A percentile compares a stretch with the other conserved stretches of the same genome.
These are phyloP conservation scores for Archocentrus centrarchus DNA, from an alignment of 2,113 vertebrate genomes.

Conservation along the genomic window DNA sequence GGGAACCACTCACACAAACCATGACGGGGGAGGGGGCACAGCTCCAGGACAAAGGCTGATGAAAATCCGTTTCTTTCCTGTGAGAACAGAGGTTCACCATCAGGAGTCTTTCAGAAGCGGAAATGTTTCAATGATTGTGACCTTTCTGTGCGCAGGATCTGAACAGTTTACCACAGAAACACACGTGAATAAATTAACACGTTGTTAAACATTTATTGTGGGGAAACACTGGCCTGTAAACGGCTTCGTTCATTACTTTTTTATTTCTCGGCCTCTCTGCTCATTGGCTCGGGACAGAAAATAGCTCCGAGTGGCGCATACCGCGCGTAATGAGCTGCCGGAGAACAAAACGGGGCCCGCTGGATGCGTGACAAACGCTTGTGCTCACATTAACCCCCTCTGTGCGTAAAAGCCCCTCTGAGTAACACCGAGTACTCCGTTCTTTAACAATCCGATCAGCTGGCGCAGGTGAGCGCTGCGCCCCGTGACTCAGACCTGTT, in stretches of 20 bases:
- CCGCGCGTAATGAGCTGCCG: constrained; percentile 33
- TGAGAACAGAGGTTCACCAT: not conserved
- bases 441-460: not conserved
- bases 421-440: not conserved
- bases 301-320: constrained; percentile 9
- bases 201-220: not conserved
- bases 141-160: not conserved
- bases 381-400: not conserved
- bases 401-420: not conserved
- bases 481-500: constrained; percentile 44
- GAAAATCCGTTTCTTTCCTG: not conserved
- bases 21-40: no score
- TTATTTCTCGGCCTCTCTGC: not conserved
- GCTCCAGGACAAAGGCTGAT: not conserved
- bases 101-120: not conserved
- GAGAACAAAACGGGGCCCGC: constrained; percentile 2
- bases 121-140: not conserved
- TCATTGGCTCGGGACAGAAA: constrained; percentile 28
- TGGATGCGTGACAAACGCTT: not conserved
- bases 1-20: not conserved
- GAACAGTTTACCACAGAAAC: not conserved
- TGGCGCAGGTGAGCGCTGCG: constrained; percentile 30
- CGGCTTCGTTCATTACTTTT: not conserved
- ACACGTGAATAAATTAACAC: not conserved
- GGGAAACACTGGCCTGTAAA: not conserved